Conservation (phyloP, 1,140 invertebrate genomes). For the Schlechtendalia chinensis region DNA sequence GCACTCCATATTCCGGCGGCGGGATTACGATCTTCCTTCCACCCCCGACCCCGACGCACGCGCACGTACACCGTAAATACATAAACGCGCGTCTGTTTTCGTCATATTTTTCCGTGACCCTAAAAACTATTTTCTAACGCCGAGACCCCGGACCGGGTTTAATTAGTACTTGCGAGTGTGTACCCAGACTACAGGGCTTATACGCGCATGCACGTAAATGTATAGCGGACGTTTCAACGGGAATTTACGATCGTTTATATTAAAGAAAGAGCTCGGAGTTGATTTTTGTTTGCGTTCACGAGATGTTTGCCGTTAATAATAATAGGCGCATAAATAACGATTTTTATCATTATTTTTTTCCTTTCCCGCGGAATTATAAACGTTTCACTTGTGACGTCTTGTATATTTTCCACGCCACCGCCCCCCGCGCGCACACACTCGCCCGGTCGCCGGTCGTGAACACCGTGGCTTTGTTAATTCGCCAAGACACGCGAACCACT, state of each 20-base stretch:
- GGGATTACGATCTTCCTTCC: neutral
- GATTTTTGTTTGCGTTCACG: conserved; percentile 31
- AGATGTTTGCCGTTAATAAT: conserved; percentile 25
- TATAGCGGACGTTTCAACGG: conserved; percentile 5
- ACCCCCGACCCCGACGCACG: no score
- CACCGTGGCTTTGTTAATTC: conserved; percentile 12
- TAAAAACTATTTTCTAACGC: no score
- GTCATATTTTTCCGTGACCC: neutral
- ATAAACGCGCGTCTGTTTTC: no score
- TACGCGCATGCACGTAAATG: neutral
- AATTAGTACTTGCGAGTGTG: conserved; percentile 1
- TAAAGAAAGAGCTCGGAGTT: conserved; percentile 39
- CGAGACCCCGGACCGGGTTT: no score
- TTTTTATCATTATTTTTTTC: conserved; percentile 14
- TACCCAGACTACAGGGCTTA: neutral
- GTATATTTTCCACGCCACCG: conserved; percentile 1
- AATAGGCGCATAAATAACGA: conserved; percentile 36
- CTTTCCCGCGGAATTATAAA: neutral
- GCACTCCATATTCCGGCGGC: neutral
- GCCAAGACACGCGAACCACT: neutral
- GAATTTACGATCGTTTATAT: conserved; percentile 40
- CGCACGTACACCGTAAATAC: no score
- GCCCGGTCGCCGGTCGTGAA: no score
- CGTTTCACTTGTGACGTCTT: neutral
- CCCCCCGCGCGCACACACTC: neutral